Conservation (phyloP, 2,113 vertebrate species). For the Columbina picui region DNA sequence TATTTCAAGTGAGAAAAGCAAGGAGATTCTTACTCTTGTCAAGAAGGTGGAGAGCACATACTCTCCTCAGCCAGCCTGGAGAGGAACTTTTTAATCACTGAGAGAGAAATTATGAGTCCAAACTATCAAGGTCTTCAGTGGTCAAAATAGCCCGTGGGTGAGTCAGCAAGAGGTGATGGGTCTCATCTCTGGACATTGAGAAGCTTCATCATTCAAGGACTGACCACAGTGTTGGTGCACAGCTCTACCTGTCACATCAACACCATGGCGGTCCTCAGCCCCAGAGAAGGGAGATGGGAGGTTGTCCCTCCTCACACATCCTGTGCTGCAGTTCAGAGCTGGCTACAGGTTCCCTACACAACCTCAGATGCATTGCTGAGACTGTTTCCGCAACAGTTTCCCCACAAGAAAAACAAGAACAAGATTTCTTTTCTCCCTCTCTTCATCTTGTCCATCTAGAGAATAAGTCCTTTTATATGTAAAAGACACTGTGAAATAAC, state of each 20-base stretch:
- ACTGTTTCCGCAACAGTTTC: not conserved
- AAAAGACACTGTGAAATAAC: not conserved
- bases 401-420: not conserved
- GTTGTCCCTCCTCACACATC: not conserved
- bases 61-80: not conserved
- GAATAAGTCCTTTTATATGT: not conserved
- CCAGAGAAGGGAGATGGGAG: not conserved
- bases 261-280: not conserved
- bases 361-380: not conserved
- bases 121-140: not conserved
- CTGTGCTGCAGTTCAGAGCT: not conserved
- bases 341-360: not conserved
- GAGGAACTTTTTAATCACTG: not conserved
- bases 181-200: not conserved
- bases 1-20: conserved; percentile 51
- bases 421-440: not conserved
- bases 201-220: not conserved
- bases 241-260: not conserved
- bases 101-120: not conserved
- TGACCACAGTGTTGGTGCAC: accelerated
- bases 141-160: not conserved
- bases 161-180: not conserved
- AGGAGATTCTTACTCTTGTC: not conserved
- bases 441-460: not conserved
- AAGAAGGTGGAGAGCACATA: not conserved